Base-by-base conservation (phyloP, 1,140 invertebrate species). In the Aradophagus sp. region DNA sequence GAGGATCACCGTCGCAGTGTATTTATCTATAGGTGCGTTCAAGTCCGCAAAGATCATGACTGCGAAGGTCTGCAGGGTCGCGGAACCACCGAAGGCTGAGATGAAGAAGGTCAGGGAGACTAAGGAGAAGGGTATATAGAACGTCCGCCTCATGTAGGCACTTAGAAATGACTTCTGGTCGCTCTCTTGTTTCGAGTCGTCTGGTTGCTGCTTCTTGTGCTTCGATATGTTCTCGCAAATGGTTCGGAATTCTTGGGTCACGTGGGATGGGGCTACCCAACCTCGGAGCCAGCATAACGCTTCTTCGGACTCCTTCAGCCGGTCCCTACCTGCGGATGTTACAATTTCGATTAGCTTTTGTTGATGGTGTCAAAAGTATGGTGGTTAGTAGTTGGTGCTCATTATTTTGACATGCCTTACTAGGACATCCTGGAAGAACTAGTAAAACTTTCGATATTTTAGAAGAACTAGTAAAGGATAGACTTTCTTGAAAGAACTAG, bases 61-160 rank as follows among this genome's bases (percentile, higher is more conserved):
- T 0, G 92, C 90, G 68, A 90, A 93, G 0, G 91, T 93, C 80
- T 91, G 89, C 5, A 93, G 77, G 0, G 90, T 89, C 0, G 88
- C 90, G 81, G 89, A 89, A 1, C 93, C 92, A 13, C 90, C 90
- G 53, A 93, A 93, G 53, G 92, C 88, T 0, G 89, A 87, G 1
- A 92, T 85, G 70, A 92, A 91, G 75, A 93, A 93, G 1, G 84
- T 83, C 8, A 88, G 85, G 0, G 86, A 84, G 0, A 93, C 88
- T 1, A 94, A 73, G 0, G 87, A 67, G 58, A 89, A 93, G 0
- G 92, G 92, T 11, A 85, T 69, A 5, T 90, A 77, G 74, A 93
- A 92, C 12, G 86, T 87, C 15, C 80, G 82, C 16, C 86, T 1
- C 73, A 74, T 10, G 39, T 89, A 92, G 2, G 80, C 42, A 1